Base-by-base conservation (phyloP, 2,113 vertebrate genomes). In the Scatophagus argus region DNA sequence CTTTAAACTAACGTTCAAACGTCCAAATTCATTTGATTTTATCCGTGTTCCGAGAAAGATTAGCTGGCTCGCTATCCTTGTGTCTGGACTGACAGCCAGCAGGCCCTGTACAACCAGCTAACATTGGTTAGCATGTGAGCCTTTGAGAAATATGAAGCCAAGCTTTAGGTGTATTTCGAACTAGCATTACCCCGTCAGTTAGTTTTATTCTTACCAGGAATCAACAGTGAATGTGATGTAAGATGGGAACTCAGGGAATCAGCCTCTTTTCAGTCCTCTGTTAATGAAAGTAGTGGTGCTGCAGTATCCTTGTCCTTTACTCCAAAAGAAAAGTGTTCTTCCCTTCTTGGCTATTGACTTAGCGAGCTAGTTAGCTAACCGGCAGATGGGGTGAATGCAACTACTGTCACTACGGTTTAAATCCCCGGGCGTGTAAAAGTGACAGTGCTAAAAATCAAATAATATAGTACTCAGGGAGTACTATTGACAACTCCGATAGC, bases 351-450 rank as follows among this genome's bases (percentile, higher is more conserved):
- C 83, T 88, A 77, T 32, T 85, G 83, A 87, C 69, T 89, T 90
- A 88, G 85, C 88, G 47, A 84, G 72, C 67, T 92, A 82, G 80
- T 54, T 87, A 70, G 89, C 88, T 91, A 77, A 85, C 90, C 88
- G 89, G 92, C 87, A 88, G 81, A 88, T 70, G 82, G 87, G 84
- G 66, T 81, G 83, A 86, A 72, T 87, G 85, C 87, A 89, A 74
- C 78, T 87, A 58, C 93, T 93, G 92, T 92, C 94, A 93, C 93
- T 92, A 70, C 82, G 84, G 75, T 94, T 94, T 94, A 94, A 94
- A 94, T 94, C 93, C 93, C 91, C 77, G 79, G 85, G 84, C 88
- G 86, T 93, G 91, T 84, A 89, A 89, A 91, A 93, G 91, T 93
- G 92, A 90, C 84, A 83, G 85, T 84, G 77, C 58, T 83, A 81